Evolutionary conservation across 2,888 invertebrate genomes (phyloP), one percentile per base, ranked within the genome.

Genomic region (Polydrusus tereticollis): DNA sequence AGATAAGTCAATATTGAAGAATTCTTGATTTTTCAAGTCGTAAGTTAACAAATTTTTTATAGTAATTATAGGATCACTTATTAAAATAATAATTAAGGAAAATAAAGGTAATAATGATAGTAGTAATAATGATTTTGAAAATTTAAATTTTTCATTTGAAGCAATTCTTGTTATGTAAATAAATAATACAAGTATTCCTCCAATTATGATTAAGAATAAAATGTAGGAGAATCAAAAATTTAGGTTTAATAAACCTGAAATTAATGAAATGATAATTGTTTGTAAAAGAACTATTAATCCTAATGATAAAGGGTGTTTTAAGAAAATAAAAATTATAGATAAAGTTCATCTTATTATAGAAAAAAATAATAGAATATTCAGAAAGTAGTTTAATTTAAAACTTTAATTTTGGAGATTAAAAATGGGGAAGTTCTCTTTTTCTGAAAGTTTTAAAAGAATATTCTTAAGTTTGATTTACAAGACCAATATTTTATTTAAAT

Each of bases 361-460:
- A 77, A 80, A 69, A 38, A 81, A 58, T 63, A 80, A 76, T 74
- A 82, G 77, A 80, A 84, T 82, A 65, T 82, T n/a, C 88, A 90
- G 87, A 87, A 87, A 87, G 85, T 90, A 90, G 88, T 90, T 90
- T 90, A 87, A 85, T 80, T 76, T 18, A 85, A 90, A 90, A 90
- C 89, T 87, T 89, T 90, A 90, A 89, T 90, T 90, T 90, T 90
- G 89, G 89, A 88, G 87, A 89, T 90, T 90, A 89, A 88, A 82
- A 88, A 89, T 87, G 86, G 87, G 85, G 6, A 67, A 80, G 45
- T 79, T 84, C 85, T 87, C 87, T 88, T 87, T 86, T 87, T 87
- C 20, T 89, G 88, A 88, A n/a, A 87, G 87, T 87, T 89, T 88
- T 88, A 87, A 88, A 89, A 88, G 84, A 84, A 81, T 67, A 72